These are phyloP conservation scores for Onchidella celtica DNA, from an alignment of 2,888 invertebrate species.

Conservation along the genomic window DNA sequence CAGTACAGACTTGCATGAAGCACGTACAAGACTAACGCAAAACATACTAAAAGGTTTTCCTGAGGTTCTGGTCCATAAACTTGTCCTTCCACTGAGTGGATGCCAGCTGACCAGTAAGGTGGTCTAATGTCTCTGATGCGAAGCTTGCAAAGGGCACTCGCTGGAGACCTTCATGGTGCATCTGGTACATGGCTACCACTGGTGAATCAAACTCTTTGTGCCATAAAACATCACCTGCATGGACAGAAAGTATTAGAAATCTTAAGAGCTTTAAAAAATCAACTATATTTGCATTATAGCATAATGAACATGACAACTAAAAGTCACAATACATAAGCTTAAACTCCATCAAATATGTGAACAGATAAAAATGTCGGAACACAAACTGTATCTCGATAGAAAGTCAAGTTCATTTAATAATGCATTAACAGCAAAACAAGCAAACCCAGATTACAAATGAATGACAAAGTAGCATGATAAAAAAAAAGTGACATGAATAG, in stretches of 20 bases:
- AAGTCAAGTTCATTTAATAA: too few species aligned
- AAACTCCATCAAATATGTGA: too few species aligned
- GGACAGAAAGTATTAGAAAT: neutral
- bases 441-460: too few species aligned
- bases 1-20: too few species aligned
- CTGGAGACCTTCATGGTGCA: conserved; percentile 84
- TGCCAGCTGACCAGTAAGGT: conserved; percentile 75
- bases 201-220: conserved; percentile 92
- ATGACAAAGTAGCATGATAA: too few species aligned
- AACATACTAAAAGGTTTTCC: conserved; percentile 76
- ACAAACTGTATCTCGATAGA: too few species aligned
- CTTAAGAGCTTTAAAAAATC: neutral
- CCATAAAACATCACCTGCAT: conserved; percentile 89
- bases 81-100: conserved; percentile 73
- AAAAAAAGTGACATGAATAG: too few species aligned
- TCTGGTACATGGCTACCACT: conserved; percentile 90
- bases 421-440: too few species aligned
- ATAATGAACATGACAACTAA: neutral
- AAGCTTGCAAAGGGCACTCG: conserved; percentile 94
- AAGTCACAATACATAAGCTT: neutral
- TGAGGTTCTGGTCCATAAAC: conserved; percentile 74
- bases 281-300: neutral
- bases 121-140: conserved; percentile 89
- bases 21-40: too few species aligned
- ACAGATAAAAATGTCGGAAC: too few species aligned